Evolutionary conservation across 2,888 invertebrate genomes (phyloP).

Genomic region (Andrena flavipes): DNA sequence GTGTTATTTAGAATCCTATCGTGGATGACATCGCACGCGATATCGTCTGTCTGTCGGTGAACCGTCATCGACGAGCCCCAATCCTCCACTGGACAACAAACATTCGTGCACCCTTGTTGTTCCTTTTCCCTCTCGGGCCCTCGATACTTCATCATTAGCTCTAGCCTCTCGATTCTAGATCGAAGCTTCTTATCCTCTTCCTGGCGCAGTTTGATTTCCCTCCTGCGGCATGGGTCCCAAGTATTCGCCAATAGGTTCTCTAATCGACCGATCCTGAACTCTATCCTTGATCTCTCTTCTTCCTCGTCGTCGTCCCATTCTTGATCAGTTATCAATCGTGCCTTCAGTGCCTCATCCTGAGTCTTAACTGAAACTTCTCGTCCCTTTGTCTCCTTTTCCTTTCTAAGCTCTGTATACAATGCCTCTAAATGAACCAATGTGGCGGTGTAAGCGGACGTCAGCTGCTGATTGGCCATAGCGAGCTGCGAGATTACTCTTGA

Average conservation of each 20-base stretch:
- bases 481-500: constrained; percentile 80
- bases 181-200: constrained; percentile 50
- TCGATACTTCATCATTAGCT: constrained; percentile 27
- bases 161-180: constrained; percentile 44
- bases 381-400: constrained; percentile 49
- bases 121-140: constrained; percentile 26
- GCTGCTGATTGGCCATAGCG: constrained; percentile 82
- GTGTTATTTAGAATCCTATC: constrained; percentile 30
- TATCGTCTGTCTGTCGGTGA: background rate
- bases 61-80: background rate
- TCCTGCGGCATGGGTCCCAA: constrained; percentile 11
- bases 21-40: background rate
- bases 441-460: constrained; percentile 78
- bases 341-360: constrained; percentile 22
- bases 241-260: constrained; percentile 57
- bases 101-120: background rate
- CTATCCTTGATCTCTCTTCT: constrained; percentile 41
- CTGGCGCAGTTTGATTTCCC: constrained; percentile 27
- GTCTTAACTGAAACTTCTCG: constrained; percentile 2
- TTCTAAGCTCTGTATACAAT: constrained; percentile 76
- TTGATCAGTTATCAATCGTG: constrained; percentile 31
- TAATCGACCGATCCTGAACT: constrained; percentile 65
- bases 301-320: background rate
- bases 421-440: constrained; percentile 78
- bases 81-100: background rate